A percentile compares a stretch with the other conserved stretches of the same genome.
Evolutionary conservation across 2,113 vertebrate species (phyloP).

Genomic region (Eclectus roratus): DNA sequence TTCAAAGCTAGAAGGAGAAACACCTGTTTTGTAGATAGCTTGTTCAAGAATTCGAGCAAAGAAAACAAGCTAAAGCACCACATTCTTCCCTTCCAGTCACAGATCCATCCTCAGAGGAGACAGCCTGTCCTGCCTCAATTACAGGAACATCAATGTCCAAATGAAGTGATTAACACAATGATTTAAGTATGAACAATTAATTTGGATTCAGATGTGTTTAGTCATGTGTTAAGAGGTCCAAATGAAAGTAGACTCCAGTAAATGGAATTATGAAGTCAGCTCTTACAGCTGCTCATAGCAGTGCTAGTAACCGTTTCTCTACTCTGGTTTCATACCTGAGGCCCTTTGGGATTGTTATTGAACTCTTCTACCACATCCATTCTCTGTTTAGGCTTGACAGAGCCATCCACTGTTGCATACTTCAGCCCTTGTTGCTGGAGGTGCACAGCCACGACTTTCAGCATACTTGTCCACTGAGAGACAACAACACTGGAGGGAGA

Average conservation of each 20-base stretch:
- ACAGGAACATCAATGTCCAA: background rate
- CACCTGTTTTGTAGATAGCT: background rate
- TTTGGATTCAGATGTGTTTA: background rate
- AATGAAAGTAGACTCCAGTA: background rate
- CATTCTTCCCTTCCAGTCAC: background rate
- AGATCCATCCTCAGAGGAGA: background rate
- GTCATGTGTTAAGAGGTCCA: background rate
- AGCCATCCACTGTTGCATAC: conserved; percentile 83
- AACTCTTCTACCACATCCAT: conserved; percentile 96
- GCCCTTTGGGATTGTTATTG: conserved; percentile 83
- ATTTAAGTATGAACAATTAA: background rate
- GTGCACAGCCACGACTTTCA: conserved; percentile 85
- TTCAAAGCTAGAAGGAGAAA: background rate
- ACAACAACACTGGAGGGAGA: conserved; percentile 85
- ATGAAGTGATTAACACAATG: background rate
- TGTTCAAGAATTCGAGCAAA: background rate
- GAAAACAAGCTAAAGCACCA: background rate
- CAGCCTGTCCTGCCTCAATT: background rate
- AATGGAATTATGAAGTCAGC: background rate
- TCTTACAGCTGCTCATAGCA: background rate
- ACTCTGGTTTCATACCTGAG: conserved; percentile 77
- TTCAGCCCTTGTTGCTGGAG: conserved; percentile 76
- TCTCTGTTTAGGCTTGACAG: conserved; percentile 87
- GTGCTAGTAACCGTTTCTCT: background rate
- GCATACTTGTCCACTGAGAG: conserved; percentile 97